A percentile compares a stretch with the other conserved stretches of the same genome.
phyloP scores from a whole-genome alignment of 1,140 invertebrate species.

The Apis mellifera region DNA sequence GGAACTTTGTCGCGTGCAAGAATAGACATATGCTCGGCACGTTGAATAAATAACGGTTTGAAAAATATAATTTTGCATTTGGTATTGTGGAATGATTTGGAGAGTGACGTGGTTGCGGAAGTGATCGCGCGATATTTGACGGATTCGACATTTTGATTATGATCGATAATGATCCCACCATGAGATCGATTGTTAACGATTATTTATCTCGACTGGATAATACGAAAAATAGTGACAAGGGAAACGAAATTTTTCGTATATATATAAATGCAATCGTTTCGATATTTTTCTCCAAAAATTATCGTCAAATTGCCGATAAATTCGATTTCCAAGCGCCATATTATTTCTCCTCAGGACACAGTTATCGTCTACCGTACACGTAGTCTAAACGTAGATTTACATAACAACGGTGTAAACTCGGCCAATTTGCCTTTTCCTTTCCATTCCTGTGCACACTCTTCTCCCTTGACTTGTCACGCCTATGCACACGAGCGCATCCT shows the following conservation, averaged over 20 bases:
- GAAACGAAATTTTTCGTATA: too few species aligned
- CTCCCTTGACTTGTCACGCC: background rate
- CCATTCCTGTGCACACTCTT: background rate
- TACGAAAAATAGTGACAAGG: too few species aligned
- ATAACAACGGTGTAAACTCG: constrained; percentile 56
- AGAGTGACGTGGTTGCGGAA: too few species aligned
- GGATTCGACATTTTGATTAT: too few species aligned
- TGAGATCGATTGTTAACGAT: too few species aligned
- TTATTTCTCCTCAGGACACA: constrained; percentile 34
- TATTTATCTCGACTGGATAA: too few species aligned
- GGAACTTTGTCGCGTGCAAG: background rate
- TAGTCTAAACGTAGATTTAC: constrained; percentile 54
- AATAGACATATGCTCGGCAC: background rate
- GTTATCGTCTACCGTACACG: constrained; percentile 43
- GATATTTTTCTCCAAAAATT: too few species aligned
- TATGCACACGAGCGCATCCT: background rate
- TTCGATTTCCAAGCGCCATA: constrained; percentile 24
- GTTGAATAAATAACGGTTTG: background rate
- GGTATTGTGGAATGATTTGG: too few species aligned
- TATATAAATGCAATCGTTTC: too few species aligned
- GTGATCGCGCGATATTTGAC: too few species aligned
- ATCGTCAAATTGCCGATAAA: constrained; percentile 29
- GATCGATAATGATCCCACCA: too few species aligned
- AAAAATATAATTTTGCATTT: background rate
- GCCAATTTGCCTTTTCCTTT: constrained; percentile 59